Evolutionary conservation across 2,113 vertebrate genomes (phyloP).

Genomic region (Echinops telfairi): DNA sequence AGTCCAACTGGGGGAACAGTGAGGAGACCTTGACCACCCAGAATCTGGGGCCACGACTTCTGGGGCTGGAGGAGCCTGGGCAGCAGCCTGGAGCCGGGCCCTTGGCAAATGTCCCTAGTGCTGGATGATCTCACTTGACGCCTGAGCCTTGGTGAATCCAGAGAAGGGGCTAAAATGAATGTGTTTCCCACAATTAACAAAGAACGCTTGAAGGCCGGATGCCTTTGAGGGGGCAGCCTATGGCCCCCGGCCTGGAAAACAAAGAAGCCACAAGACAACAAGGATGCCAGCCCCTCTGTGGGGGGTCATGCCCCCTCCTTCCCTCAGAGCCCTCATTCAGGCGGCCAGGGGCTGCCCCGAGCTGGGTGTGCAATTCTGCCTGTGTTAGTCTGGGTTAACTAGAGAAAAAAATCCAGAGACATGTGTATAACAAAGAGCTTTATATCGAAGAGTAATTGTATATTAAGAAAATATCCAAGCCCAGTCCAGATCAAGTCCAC

Average conservation of each 20-base stretch:
- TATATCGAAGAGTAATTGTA: no score
- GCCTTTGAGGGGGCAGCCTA: neutral
- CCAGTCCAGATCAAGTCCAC: no score
- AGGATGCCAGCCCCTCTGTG: neutral
- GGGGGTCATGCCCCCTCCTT: neutral
- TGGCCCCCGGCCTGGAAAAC: slow-evolving; percentile 42
- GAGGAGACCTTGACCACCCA: slow-evolving; percentile 15
- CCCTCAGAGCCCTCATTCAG: neutral
- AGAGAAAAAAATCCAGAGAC: no score
- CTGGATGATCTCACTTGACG: slow-evolving; percentile 8
- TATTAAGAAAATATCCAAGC: no score
- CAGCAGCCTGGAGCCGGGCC: neutral
- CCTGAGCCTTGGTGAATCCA: neutral
- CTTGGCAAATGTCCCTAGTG: neutral
- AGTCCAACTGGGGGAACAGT: neutral
- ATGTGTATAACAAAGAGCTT: no score
- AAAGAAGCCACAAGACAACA: slow-evolving; percentile 17
- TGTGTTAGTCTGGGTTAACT: no score
- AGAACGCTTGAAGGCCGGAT: neutral
- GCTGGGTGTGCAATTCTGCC: neutral
- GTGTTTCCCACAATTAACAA: slow-evolving; percentile 47
- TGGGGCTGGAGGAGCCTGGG: neutral
- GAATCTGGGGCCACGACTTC: neutral
- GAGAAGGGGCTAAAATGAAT: neutral
- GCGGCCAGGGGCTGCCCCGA: neutral